Evolutionary conservation across 2,888 invertebrate species (phyloP).

Genomic region (Pyralis farinalis): DNA sequence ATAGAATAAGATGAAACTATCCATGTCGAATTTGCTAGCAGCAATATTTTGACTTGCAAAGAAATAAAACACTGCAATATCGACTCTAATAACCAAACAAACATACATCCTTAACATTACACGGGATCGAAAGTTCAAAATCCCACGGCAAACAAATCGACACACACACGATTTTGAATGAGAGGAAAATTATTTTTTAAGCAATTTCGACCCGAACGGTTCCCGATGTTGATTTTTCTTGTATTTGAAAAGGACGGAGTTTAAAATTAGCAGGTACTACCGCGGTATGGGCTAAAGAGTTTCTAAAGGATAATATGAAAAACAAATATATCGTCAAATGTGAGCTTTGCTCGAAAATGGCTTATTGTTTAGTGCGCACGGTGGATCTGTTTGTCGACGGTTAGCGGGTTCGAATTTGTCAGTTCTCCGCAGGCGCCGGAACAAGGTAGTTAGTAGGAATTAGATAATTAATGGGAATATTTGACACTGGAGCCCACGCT

Average conservation of each 20-base stretch:
- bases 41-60: not conserved
- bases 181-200: not conserved
- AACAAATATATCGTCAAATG: constrained; percentile 33
- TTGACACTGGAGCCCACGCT: too few relatives aligned
- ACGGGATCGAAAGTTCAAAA: constrained; percentile 27
- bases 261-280: constrained; percentile 71
- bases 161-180: constrained; percentile 4
- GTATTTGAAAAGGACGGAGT: constrained; percentile 64
- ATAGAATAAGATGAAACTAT: too few relatives aligned
- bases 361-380: constrained; percentile 7
- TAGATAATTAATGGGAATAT: not conserved
- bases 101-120: constrained; percentile 46
- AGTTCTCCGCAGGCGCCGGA: constrained; percentile 5
- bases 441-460: not conserved
- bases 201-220: constrained; percentile 34
- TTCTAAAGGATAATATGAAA: constrained; percentile 37
- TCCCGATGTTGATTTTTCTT: constrained; percentile 46
- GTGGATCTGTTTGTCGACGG: constrained; percentile 23
- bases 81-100: constrained; percentile 51
- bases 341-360: constrained; percentile 13
- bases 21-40: too few relatives aligned
- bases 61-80: constrained; percentile 53
- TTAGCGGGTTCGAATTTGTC: constrained; percentile 27
- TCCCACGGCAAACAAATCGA: constrained; percentile 17
- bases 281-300: constrained; percentile 57